Base-by-base conservation (phyloP, 2,797 vertebrate genomes). In the Epinephelus awoara region DNA sequence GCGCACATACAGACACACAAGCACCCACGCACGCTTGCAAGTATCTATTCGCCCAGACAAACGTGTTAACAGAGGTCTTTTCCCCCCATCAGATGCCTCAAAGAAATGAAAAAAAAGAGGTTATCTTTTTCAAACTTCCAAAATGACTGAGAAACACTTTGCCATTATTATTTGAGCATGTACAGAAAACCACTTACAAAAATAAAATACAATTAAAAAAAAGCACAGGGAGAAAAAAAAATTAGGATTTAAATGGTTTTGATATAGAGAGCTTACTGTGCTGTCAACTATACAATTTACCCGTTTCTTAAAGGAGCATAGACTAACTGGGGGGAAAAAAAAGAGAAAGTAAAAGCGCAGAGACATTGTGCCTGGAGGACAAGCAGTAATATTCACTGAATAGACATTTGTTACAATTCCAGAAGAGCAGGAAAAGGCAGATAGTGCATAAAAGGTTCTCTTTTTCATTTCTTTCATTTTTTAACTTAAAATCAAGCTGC, bases 361-460 rank as follows among this genome's bases (percentile, higher is more conserved):
- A 84, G 83, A 90, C 87, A 82, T 80, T 91, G 92, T 91, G 87
- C 88, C 90, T 90, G 88, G 92, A 93, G 90, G 90, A 93, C 92
- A 90, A 94, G 92, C 91, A 79, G 82, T 89, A 94, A 93, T 92
- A 90, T 91, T 92, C 91, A 92, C 92, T 88, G 88, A 92, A 94
- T 87, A 93, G 90, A 93, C 93, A 95, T 93, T 89, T 95, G 95
- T 94, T 97, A 96, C 90, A 93, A 93, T 96, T 96, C 96, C 96
- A 96, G 95, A 95, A 94, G 87, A 94, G 91, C 90, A 94, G 93
- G 92, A 92, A 90, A 93, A 97, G 96, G 96, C 96, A 96, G 96
- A 97, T 94, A 95, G 96, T 96, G 96, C 96, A 94, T 94, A 94
- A 94, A 92, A 93, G 87, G 84, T 93, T 94, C 75, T 93, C 88